Percentiles rank a stretch among this genome's conserved stretches.
Conservation (phyloP, 2,797 vertebrate genomes). For the Falco berigora region DNA sequence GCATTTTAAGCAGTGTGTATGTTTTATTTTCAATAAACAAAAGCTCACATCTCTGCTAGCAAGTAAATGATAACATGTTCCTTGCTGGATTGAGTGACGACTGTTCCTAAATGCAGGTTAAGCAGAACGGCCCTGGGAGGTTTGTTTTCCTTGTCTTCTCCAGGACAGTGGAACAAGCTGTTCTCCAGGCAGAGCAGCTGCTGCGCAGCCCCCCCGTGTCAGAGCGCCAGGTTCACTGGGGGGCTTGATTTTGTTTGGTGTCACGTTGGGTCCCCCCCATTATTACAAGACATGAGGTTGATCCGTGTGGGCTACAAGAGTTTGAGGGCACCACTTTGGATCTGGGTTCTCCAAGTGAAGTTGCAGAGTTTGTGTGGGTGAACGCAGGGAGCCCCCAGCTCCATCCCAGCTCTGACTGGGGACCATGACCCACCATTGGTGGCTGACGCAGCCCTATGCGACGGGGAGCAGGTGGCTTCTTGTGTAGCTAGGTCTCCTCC, state of each 20-base stretch:
- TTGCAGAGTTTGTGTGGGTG: neutral
- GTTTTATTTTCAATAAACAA: neutral
- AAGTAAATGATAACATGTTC: neutral
- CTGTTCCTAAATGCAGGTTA: neutral
- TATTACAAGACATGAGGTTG: too few species aligned
- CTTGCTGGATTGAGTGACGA: neutral
- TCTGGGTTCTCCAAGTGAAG: neutral
- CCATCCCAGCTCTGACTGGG: neutral
- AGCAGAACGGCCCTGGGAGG: neutral
- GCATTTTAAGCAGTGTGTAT: neutral
- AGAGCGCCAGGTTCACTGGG: too few species aligned
- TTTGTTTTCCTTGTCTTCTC: neutral
- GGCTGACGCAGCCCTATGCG: rapidly evolving
- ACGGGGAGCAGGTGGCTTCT: neutral
- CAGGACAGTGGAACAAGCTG: neutral
- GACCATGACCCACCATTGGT: neutral
- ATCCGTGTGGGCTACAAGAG: rapidly evolving
- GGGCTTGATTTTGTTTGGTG: neutral
- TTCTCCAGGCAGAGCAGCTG: neutral
- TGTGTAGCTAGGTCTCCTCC: neutral
- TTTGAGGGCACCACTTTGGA: neutral
- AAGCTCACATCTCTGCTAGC: neutral
- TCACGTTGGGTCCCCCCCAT: rapidly evolving
- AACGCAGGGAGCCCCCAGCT: neutral
- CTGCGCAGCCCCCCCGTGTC: neutral